phyloP scores from a whole-genome alignment of 2,888 invertebrate species.

The Choreutis nemorana region DNA sequence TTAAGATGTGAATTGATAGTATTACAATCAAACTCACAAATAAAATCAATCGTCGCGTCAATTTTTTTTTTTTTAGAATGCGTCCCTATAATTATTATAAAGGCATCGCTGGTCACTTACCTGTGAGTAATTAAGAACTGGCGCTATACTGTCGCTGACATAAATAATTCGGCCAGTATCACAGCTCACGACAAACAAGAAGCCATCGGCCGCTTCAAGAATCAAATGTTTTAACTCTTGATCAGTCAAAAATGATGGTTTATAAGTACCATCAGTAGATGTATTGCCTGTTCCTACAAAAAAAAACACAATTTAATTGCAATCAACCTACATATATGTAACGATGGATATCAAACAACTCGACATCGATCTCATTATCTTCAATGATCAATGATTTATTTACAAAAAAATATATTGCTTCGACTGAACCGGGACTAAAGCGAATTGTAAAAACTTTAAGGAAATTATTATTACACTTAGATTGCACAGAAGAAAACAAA shows the following conservation, averaged over 20 bases:
- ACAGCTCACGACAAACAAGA: constrained; percentile 93
- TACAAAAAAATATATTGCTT: background rate
- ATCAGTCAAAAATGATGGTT: constrained; percentile 98
- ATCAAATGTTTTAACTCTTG: constrained; percentile 99
- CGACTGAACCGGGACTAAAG: background rate
- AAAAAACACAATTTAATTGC: background rate
- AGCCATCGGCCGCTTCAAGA: constrained; percentile 98
- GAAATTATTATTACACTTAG: background rate
- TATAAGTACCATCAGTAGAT: constrained; percentile 95
- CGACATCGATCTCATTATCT: too few species aligned
- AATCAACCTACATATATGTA: too few species aligned
- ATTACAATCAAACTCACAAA: too few species aligned
- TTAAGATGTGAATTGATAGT: too few species aligned
- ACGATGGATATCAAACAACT: too few species aligned
- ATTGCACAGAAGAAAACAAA: too few species aligned
- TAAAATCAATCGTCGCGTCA: too few species aligned
- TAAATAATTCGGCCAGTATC: constrained; percentile 97
- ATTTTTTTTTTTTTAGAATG: too few species aligned
- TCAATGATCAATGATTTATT: too few species aligned
- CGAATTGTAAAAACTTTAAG: background rate
- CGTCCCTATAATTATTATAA: too few species aligned
- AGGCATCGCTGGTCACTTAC: too few species aligned
- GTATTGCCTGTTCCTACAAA: constrained; percentile 91
- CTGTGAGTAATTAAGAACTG: constrained; percentile 96
- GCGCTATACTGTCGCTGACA: constrained; percentile 97